Base-by-base conservation (phyloP, 2,797 vertebrate species). In the Carduelis carduelis region DNA sequence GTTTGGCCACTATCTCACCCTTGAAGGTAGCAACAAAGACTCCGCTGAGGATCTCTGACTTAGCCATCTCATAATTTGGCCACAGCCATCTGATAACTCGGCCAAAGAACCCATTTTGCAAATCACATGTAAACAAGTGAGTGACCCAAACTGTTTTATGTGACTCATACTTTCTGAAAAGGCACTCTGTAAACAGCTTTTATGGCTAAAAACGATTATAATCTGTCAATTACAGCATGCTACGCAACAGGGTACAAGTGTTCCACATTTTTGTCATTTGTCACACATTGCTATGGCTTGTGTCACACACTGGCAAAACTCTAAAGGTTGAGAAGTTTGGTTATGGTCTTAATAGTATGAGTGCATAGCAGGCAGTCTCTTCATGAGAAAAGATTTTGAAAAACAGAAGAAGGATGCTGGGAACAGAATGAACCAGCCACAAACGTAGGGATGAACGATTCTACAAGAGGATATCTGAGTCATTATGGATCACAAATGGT, bases 241-340 rank as follows among this genome's bases (percentile, higher is more conserved):
- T 78, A 35, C 0, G 15, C 64, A 91, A 83, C 1, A 6, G 35
- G 57, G 43, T 68, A 94, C 81, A 93, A 85, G 28, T 96, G 94
- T 95, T 95, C 53, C 90, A 91, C 75, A 75, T 95, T 94, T 94
- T 74, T 83, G 93, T 95, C 81, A 93, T 95, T 96, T 96, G 93
- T 94, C 90, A 96, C 92, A 97, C 94, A 95, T 96, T 96, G 27
- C 49, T 89, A 39, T 49, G 64, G 52, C 71, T 83, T 96, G 89
- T 92, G 81, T 97, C 90, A 96, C 35, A 37, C 32, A 59, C 53
- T 96, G 90, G 90, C 78, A 93, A 82, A 89, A 93, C 59, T 78
- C 47, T 76, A 90, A 85, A 89, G 19, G 35, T 55, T 91, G 89
- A 65, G 60, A 83, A 80, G 34, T 57, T 89, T 6, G 10, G 60